A percentile compares a stretch with the other conserved stretches of the same genome.
These are phyloP conservation scores for Mus caroli DNA, from an alignment of 2,797 vertebrate species.

Conservation along the genomic window DNA sequence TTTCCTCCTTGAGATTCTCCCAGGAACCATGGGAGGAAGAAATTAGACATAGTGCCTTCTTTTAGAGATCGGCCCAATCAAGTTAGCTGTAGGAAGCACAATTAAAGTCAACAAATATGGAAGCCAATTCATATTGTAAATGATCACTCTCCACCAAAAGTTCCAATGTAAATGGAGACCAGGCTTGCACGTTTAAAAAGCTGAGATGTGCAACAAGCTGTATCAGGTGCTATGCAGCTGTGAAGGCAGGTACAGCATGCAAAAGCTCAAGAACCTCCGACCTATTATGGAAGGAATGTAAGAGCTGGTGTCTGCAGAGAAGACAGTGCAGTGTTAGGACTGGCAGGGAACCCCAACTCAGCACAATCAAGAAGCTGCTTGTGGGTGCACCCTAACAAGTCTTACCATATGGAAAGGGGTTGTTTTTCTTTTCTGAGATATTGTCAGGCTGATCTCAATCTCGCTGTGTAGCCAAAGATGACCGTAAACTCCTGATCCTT, in stretches of 20 bases:
- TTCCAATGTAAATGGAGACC: not conserved
- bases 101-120: constrained; percentile 3
- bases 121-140: not conserved
- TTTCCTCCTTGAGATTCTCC: not conserved
- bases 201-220: not conserved
- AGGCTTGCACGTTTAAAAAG: not conserved
- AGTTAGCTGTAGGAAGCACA: constrained; percentile 21
- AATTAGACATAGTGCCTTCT: constrained; percentile 4
- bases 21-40: not conserved
- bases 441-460: not conserved
- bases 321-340: not conserved
- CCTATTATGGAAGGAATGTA: not conserved
- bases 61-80: not conserved
- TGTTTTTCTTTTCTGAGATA: not conserved
- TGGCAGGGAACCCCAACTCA: not conserved
- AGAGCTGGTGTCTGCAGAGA: not conserved
- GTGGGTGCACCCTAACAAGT: not conserved
- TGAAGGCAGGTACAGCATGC: too few relatives aligned
- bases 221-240: not conserved
- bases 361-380: not conserved
- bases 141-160: not conserved
- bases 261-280: not conserved
- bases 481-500: not conserved
- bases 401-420: not conserved
- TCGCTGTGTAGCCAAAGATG: not conserved